Conservation (phyloP, 2,797 vertebrate genomes). For the Catharus ustulatus region DNA sequence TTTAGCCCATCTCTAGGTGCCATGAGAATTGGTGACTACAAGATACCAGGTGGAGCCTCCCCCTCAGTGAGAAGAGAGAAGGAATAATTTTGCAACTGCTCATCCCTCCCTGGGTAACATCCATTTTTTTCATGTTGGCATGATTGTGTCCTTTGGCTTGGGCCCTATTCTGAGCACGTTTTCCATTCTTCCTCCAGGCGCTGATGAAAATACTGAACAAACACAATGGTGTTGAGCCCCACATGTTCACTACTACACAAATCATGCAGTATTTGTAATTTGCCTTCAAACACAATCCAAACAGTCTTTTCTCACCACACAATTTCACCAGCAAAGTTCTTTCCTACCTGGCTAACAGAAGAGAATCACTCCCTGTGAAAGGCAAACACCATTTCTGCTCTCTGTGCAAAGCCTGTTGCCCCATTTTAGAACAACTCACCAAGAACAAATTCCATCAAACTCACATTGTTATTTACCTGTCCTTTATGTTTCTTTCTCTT, state of each 20-base stretch:
- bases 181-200: neutral
- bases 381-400: neutral
- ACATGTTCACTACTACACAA: neutral
- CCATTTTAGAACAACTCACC: neutral
- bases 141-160: neutral
- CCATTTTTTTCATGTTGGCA: accelerated
- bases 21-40: neutral
- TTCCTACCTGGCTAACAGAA: neutral
- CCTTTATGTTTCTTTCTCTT: neutral
- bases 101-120: neutral
- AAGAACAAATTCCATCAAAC: neutral
- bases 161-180: accelerated
- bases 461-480: neutral
- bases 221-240: accelerated
- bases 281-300: neutral
- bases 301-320: neutral
- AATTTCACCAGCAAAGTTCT: neutral
- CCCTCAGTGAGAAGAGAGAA: neutral
- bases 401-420: neutral
- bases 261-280: neutral
- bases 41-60: neutral
- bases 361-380: neutral
- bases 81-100: neutral
- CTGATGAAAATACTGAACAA: neutral
- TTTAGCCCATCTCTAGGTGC: neutral